Conservation (phyloP, 2,888 invertebrate species). For the Mystacides longicornis region DNA sequence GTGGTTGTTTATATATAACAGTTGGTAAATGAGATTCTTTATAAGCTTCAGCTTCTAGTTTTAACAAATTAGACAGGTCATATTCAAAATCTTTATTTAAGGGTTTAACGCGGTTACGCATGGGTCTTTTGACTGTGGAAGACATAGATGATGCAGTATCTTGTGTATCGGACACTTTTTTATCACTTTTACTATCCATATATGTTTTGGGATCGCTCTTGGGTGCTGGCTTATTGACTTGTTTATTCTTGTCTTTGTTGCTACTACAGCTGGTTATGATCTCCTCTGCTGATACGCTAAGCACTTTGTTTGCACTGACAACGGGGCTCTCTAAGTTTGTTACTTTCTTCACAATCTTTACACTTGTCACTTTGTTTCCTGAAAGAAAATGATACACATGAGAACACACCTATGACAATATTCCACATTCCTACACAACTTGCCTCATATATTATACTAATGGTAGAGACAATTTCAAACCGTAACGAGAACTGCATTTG, state of each 20-base stretch:
- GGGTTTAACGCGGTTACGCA: slow-evolving; percentile 57
- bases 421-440: too few species aligned
- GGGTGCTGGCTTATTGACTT: too few species aligned
- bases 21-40: slow-evolving; percentile 22
- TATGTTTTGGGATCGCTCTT: too few species aligned
- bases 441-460: too few species aligned
- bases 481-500: too few species aligned
- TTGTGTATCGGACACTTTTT: slow-evolving; percentile 4
- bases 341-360: background rate
- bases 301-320: background rate
- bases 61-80: slow-evolving; percentile 54
- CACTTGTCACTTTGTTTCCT: background rate
- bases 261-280: too few species aligned
- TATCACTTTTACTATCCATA: too few species aligned
- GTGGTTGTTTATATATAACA: slow-evolving; percentile 21
- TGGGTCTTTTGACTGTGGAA: slow-evolving; percentile 43
- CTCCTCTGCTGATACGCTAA: too few species aligned
- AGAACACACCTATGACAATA: too few species aligned
- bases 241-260: too few species aligned
- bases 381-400: background rate
- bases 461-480: too few species aligned
- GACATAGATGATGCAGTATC: slow-evolving; percentile 30
- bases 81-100: slow-evolving; percentile 66
- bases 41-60: slow-evolving; percentile 46
- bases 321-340: background rate